Conservation (phyloP, 2,113 vertebrate species). For the Pluvialis apricaria region DNA sequence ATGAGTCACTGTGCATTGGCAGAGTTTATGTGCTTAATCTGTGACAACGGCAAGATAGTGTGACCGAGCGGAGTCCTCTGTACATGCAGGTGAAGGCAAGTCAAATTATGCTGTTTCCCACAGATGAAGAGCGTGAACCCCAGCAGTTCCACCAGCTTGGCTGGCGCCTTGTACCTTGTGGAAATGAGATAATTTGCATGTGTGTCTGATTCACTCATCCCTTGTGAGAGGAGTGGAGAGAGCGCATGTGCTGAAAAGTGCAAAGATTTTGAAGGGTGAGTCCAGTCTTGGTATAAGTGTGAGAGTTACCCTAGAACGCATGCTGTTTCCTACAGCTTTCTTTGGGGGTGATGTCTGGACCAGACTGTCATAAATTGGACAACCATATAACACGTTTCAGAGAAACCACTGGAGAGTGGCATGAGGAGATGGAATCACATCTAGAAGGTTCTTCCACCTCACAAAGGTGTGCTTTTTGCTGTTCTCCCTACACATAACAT, state of each 20-base stretch:
- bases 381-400: background rate
- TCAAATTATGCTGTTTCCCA: background rate
- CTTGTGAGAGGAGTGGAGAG: background rate
- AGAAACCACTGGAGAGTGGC: background rate
- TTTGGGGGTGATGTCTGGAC: background rate
- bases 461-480: background rate
- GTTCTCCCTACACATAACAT: background rate
- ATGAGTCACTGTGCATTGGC: background rate
- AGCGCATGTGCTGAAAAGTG: rapidly evolving
- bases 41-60: background rate
- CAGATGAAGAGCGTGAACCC: background rate
- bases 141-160: background rate
- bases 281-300: background rate
- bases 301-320: background rate
- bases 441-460: background rate
- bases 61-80: background rate
- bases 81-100: background rate
- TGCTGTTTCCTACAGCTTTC: background rate
- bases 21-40: background rate
- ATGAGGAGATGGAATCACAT: background rate
- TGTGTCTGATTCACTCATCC: background rate
- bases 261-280: background rate
- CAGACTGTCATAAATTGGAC: background rate
- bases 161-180: background rate
- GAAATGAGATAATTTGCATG: background rate